Conservation (phyloP, 35 echinoderm and acorn worm genomes). For the Diadema setosum region DNA sequence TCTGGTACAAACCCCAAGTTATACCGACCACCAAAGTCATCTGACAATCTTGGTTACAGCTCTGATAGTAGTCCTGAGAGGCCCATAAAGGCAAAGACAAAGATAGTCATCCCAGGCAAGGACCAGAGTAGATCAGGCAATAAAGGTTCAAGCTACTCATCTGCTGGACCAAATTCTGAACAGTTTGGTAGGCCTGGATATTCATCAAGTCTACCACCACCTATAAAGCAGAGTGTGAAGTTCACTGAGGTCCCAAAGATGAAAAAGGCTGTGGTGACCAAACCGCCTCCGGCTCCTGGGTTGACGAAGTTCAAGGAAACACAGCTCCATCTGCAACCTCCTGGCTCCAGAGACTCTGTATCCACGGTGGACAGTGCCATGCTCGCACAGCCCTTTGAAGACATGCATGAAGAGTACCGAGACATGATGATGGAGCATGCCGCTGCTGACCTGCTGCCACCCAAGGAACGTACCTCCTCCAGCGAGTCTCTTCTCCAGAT, state of each 20-base stretch:
- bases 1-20: conserved; percentile 21
- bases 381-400: conserved; percentile 71
- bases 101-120: not conserved
- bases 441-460: not conserved
- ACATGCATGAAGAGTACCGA: conserved; percentile 64
- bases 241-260: not conserved
- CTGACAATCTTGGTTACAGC: conserved; percentile 72
- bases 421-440: conserved; percentile 47
- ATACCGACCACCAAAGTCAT: conserved; percentile 45
- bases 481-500: conserved; percentile 43
- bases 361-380: conserved; percentile 68
- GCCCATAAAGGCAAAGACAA: not conserved
- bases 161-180: too few species aligned
- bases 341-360: conserved; percentile 49
- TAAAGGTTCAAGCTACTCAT: too few species aligned
- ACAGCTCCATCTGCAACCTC: not conserved
- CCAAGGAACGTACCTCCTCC: conserved; percentile 15
- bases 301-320: not conserved
- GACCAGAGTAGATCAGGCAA: not conserved
- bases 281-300: not conserved
- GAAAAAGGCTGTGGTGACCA: not conserved
- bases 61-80: conserved; percentile 79
- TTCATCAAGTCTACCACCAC: conserved; percentile 6
- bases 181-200: too few species aligned
- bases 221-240: conserved; percentile 1